Base-by-base conservation (phyloP, 2,797 vertebrate genomes). In the Podargus strigoides region DNA sequence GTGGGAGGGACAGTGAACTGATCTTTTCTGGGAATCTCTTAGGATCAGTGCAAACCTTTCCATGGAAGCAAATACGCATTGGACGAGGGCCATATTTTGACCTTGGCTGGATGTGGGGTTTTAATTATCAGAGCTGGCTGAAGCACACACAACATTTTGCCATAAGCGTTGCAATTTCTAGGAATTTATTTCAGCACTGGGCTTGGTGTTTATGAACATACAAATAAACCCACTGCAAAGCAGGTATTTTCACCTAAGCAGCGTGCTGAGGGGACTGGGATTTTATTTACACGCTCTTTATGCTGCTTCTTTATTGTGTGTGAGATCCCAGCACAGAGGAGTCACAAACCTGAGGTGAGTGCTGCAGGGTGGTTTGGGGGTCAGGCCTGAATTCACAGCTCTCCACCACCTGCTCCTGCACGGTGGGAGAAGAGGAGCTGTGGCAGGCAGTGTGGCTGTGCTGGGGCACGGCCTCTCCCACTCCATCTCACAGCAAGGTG, bases 101-200 rank as follows among this genome's bases (percentile, higher is more conserved):
- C 89, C 85, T 94, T 89, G 89, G 67, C 69, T 76, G 62, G 27
- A 62, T 93, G 72, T 46, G 63, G 83, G 68, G 70, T 67, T 96
- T 91, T 93, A 93, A 86, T 96, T 93, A 89, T 66, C 85, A 76
- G 80, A 70, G 83, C 74, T 93, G 95, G 87, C 87, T 86, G 77
- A 86, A 32, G 64, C 87, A 28, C 74, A 66, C 28, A 72, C 36
- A 69, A 34, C 32, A 22, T 66, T 93, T 94, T 93, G 79, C 91
- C 79, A 42, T 0, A 3, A 95, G 82, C 60, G 4, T 11, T 64
- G 50, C 22, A 32, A 32, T 87, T 86, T 90, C 73, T 83, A 94
- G 89, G 95, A 79, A 90, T 93, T 92, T 70, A 76, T 93, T 91
- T 96, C 74, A 79, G 52, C 41, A 6, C 22, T 66, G 73, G 82